Percentiles rank a stretch among this genome's conserved stretches.
These are phyloP conservation scores for Sminthopsis crassicaudata DNA, from an alignment of 2,113 vertebrate species.

Conservation along the genomic window DNA sequence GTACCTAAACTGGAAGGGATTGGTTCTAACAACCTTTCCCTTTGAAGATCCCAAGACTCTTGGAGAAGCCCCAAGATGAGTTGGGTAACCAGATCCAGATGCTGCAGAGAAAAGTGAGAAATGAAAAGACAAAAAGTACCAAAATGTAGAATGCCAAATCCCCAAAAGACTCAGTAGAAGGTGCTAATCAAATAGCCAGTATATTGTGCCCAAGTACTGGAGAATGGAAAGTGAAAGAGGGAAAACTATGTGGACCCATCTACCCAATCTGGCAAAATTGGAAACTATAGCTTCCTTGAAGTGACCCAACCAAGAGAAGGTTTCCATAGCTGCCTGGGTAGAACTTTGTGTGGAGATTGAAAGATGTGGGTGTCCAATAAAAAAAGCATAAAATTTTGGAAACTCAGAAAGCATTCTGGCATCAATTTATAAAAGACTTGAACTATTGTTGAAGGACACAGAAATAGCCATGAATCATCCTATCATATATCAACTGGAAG, in stretches of 20 bases:
- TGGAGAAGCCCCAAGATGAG: neutral
- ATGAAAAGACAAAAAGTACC: neutral
- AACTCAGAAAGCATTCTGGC: neutral
- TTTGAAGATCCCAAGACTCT: neutral
- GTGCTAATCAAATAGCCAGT: neutral
- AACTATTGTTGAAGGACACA: neutral
- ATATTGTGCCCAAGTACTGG: neutral
- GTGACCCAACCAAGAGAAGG: neutral
- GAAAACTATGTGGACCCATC: neutral
- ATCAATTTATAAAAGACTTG: neutral
- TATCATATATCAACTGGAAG: neutral
- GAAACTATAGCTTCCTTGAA: neutral
- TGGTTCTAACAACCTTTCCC: neutral
- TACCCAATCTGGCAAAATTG: neutral
- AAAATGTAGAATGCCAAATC: neutral
- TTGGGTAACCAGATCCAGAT: neutral
- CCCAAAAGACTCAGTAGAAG: neutral
- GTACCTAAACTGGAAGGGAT: neutral
- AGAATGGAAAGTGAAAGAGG: neutral
- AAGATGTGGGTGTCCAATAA: neutral
- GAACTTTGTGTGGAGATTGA: neutral
- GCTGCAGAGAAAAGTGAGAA: neutral
- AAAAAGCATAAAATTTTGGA: neutral
- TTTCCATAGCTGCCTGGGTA: neutral
- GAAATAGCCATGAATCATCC: neutral